phyloP scores from a whole-genome alignment of 1,140 invertebrate species.

The Papilio aristodemus region DNA sequence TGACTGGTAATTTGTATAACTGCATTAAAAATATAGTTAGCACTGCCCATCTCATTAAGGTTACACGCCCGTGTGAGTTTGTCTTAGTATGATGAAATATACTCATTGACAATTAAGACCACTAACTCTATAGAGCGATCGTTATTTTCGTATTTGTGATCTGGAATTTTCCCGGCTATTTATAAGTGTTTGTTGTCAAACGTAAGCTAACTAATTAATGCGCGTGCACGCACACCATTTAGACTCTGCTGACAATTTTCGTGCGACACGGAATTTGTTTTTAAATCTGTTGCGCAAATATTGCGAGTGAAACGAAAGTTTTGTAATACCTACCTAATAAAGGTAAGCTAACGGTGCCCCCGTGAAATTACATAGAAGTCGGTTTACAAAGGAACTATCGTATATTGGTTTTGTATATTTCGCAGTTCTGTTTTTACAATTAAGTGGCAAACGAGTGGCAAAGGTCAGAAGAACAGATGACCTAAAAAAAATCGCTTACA shows the following conservation, averaged over 20 bases:
- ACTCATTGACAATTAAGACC: background rate
- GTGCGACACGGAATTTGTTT: conserved; percentile 60
- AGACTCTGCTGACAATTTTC: conserved; percentile 50
- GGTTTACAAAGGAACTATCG: background rate
- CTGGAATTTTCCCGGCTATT: conserved; percentile 56
- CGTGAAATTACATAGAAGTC: background rate
- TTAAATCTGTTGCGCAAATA: conserved; percentile 72
- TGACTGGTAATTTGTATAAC: background rate
- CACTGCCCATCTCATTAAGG: background rate
- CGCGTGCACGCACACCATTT: conserved; percentile 55
- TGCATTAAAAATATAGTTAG: background rate
- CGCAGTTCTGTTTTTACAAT: too few relatives aligned
- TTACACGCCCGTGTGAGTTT: conserved; percentile 4
- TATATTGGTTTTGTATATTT: conserved; percentile 3
- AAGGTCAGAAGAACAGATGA: too few relatives aligned
- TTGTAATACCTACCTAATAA: conserved; percentile 42
- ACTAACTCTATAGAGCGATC: conserved; percentile 17
- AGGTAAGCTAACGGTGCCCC: conserved; percentile 8
- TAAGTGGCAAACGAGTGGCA: too few relatives aligned
- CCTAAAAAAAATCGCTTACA: too few relatives aligned
- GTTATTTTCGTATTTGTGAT: conserved; percentile 44
- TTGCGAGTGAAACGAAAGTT: conserved; percentile 60
- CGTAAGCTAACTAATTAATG: conserved; percentile 64
- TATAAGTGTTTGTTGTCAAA: conserved; percentile 51
- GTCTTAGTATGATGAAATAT: conserved; percentile 3